Conservation (phyloP, 2,797 vertebrate genomes). For the Muscicapa comitata region DNA sequence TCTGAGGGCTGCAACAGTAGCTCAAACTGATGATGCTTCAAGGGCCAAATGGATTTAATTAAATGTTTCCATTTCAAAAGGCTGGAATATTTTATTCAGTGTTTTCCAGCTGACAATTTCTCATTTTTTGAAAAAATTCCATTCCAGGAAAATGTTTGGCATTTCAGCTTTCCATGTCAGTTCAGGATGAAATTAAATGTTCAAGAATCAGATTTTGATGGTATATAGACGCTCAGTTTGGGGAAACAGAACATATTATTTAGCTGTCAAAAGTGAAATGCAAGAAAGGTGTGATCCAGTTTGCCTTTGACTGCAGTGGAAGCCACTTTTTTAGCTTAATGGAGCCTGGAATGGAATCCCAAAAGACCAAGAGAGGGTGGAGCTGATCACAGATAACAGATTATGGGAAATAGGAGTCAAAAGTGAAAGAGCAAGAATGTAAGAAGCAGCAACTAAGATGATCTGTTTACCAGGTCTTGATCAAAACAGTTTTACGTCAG, state of each 20-base stretch:
- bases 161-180: background rate
- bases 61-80: constrained; percentile 62
- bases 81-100: constrained; percentile 22
- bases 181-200: background rate
- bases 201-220: background rate
- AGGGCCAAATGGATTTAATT: constrained; percentile 62
- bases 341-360: background rate
- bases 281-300: background rate
- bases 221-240: background rate
- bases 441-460: background rate
- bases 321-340: background rate
- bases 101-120: background rate
- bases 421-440: background rate
- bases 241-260: background rate
- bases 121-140: background rate
- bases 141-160: background rate
- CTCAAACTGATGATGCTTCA: constrained; percentile 13
- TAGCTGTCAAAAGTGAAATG: background rate
- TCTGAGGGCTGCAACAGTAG: constrained; percentile 56
- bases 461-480: background rate
- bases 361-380: background rate
- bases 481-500: constrained; percentile 3
- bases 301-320: background rate
- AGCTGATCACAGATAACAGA: background rate
- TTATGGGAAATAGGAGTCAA: background rate